These are phyloP conservation scores for Scolopax bukidnonensis DNA, from an alignment of 2,797 vertebrate genomes.

Conservation along the genomic window DNA sequence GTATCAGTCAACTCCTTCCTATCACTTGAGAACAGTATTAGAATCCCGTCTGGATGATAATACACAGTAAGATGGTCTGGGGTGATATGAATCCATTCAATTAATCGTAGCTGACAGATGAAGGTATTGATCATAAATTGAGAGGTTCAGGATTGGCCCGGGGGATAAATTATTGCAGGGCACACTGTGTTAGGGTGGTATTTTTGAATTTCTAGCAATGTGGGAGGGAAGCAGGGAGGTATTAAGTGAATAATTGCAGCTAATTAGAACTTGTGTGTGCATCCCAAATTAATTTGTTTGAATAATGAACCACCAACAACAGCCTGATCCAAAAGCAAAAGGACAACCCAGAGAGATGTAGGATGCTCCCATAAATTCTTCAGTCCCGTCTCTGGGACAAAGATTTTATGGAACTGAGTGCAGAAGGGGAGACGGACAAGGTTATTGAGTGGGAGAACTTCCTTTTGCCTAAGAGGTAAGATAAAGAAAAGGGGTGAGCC, in stretches of 20 bases:
- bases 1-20: slow-evolving; percentile 11
- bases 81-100: slow-evolving; percentile 62
- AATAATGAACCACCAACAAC: slow-evolving; percentile 44
- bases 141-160: not conserved
- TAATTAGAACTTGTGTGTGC: not conserved
- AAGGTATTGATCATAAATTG: slow-evolving; percentile 38
- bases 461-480: not conserved
- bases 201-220: not conserved
- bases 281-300: slow-evolving; percentile 42
- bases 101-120: slow-evolving; percentile 59
- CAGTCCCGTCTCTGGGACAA: not conserved
- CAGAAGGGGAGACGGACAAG: not conserved
- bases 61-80: slow-evolving; percentile 21
- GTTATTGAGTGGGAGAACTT: not conserved
- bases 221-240: not conserved
- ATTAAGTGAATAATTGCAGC: slow-evolving; percentile 35
- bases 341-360: not conserved
- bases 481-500: not conserved
- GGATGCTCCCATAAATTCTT: not conserved
- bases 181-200: not conserved
- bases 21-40: slow-evolving; percentile 46
- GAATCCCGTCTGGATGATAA: slow-evolving; percentile 31
- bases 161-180: not conserved
- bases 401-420: not conserved
- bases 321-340: not conserved